These are phyloP conservation scores for Mesocentrotus franciscanus DNA, from an alignment of 53 echinoderm and acorn worm genomes.

Conservation along the genomic window DNA sequence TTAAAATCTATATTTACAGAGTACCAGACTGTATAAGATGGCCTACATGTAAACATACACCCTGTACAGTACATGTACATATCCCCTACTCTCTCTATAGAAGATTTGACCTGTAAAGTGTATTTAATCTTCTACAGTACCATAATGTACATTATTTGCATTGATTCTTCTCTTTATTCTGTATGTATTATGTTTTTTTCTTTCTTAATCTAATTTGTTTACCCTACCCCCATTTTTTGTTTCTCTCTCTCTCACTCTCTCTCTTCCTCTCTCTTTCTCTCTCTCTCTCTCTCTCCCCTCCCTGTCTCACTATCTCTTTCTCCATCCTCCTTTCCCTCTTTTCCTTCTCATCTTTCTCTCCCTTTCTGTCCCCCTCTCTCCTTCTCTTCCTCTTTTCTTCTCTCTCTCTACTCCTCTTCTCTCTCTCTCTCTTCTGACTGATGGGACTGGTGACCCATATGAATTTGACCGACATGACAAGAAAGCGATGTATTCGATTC, in stretches of 20 bases:
- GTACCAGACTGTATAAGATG: too few species aligned
- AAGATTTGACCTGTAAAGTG: background rate
- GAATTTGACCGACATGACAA: background rate
- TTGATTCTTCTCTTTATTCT: background rate
- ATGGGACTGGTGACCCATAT: background rate
- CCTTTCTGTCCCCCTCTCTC: background rate
- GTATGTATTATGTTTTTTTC: background rate
- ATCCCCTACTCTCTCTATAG: background rate
- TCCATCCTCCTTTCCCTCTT: too few species aligned
- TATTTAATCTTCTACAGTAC: background rate
- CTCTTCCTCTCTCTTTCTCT: background rate
- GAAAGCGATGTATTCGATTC: too few species aligned
- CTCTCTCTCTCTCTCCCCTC: background rate
- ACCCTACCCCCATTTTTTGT: background rate
- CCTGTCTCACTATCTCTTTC: background rate
- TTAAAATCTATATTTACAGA: background rate
- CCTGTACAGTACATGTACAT: background rate
- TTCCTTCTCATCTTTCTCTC: background rate
- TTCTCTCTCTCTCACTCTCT: background rate
- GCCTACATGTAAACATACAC: background rate
- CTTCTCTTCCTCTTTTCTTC: background rate
- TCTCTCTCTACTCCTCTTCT: background rate
- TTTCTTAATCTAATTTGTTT: background rate
- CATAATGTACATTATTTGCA: background rate
- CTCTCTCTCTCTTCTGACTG: background rate